Evolutionary conservation across 2,888 invertebrate genomes (phyloP), one percentile per base, ranked within the genome.

Genomic region (Aspidiotus rigidus): DNA sequence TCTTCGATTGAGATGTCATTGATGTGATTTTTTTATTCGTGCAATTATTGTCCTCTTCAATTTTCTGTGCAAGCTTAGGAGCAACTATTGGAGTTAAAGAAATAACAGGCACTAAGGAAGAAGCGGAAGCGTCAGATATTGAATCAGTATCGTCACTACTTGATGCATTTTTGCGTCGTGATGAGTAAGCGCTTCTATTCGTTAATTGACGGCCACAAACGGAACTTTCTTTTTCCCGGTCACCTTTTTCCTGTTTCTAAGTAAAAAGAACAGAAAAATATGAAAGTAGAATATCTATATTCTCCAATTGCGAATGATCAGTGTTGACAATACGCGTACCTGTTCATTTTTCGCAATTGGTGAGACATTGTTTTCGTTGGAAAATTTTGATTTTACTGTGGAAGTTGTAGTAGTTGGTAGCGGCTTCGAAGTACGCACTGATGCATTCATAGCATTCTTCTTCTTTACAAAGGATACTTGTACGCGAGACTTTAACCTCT

Each of bases 401-500:
- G 28, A 28, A 28, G 28, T 28, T 28, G 28, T 28, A 3, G 28
- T 28, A 28, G 28, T 28, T 28, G 28, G 28, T 28, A 5, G 28
- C 28, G 28, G 28, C 28, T 28, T 28, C 28, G 5, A 28, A 28
- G 2, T 5, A 28, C 28, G 28, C 28, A 5, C 1, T 28, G 28
- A 28, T 28, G 28, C 5, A 28, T 28, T 5, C 28, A 28, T 28
- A 28, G 2, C 28, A 28, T 28, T 59, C 39, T 67, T 67, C 49
- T 42, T 66, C n/a, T 57, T 13, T 9, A 67, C 67, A 53, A 49
- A 59, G 53, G 49, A 60, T 15, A 67, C 39, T 73, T 86, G 83
- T 72, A 90, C 85, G 16, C 85, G 82, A 60, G 84, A 82, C 39
- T 89, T 81, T 74, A 88, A 78, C 74, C 84, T 82, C 73, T 86